Evolutionary conservation across 2,113 vertebrate species (phyloP).

Genomic region (Coryphaenoides rupestris): DNA sequence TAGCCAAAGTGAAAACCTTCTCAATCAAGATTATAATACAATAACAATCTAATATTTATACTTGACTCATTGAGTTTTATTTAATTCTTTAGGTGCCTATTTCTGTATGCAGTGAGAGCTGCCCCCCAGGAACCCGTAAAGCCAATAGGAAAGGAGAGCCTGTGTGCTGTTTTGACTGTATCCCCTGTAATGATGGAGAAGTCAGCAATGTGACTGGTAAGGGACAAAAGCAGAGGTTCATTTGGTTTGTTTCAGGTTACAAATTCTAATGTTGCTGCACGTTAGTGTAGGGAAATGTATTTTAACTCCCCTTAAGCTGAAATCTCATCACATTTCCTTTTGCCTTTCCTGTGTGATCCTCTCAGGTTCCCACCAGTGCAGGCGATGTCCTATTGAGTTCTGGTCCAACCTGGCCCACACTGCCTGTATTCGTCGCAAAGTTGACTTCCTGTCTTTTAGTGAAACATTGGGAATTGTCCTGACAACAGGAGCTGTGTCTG

Average conservation of each 20-base stretch:
- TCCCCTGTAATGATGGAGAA: conserved; percentile 73
- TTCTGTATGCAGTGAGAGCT: conserved; percentile 72
- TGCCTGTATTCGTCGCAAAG: conserved; percentile 40
- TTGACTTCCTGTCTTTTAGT: conserved; percentile 52
- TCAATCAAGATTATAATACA: conserved; percentile 16
- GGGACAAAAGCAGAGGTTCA: not conserved
- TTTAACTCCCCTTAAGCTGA: too few relatives aligned
- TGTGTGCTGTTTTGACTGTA: conserved; percentile 75
- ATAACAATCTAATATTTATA: too few relatives aligned
- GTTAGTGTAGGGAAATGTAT: not conserved
- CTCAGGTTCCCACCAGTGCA: conserved; percentile 63
- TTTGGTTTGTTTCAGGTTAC: not conserved
- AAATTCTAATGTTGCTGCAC: too few relatives aligned
- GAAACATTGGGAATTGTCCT: conserved; percentile 51
- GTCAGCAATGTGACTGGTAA: conserved; percentile 65
- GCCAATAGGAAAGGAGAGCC: conserved; percentile 69
- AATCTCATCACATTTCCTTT: not conserved
- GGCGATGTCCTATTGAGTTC: conserved; percentile 46
- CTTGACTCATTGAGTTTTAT: not conserved
- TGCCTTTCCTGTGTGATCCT: not conserved
- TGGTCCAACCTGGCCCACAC: conserved; percentile 56
- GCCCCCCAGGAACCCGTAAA: conserved; percentile 66
- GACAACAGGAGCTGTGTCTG: conserved; percentile 50
- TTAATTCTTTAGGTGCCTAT: conserved; percentile 39
- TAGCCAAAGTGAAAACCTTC: conserved; percentile 35